Conservation (phyloP, 2,113 vertebrate species). For the Dasypus novemcinctus region DNA sequence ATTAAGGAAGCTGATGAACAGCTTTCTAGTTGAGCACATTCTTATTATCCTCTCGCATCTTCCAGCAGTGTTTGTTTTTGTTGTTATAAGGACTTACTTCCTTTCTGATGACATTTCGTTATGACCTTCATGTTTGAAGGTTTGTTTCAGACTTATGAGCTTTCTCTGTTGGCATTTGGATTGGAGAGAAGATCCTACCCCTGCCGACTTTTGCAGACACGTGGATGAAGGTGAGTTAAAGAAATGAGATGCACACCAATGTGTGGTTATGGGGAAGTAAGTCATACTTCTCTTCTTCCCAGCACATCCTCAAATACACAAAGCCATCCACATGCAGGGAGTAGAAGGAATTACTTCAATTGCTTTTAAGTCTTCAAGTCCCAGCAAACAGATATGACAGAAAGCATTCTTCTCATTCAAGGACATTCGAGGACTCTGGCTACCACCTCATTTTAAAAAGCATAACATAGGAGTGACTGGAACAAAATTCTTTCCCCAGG, state of each 20-base stretch:
- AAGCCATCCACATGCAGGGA: too few relatives aligned
- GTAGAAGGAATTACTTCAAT: background rate
- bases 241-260: background rate
- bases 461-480: background rate
- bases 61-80: background rate
- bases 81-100: background rate
- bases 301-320: background rate
- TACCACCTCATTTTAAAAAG: slow-evolving; percentile 43
- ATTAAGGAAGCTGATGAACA: background rate
- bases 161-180: background rate
- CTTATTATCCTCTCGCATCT: background rate
- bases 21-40: background rate
- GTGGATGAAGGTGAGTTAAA: rapidly evolving
- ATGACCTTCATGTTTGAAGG: background rate
- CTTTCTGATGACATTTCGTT: background rate
- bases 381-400: background rate
- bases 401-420: background rate
- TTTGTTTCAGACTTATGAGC: background rate
- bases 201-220: background rate
- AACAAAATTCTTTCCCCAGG: background rate
- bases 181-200: background rate
- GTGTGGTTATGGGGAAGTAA: too few relatives aligned
- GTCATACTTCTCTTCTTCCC: background rate
- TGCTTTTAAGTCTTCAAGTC: background rate
- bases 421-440: background rate